A percentile compares a stretch with the other conserved stretches of the same genome.
Conservation (phyloP, 2,888 invertebrate species). For the Cepaea hortensis region DNA sequence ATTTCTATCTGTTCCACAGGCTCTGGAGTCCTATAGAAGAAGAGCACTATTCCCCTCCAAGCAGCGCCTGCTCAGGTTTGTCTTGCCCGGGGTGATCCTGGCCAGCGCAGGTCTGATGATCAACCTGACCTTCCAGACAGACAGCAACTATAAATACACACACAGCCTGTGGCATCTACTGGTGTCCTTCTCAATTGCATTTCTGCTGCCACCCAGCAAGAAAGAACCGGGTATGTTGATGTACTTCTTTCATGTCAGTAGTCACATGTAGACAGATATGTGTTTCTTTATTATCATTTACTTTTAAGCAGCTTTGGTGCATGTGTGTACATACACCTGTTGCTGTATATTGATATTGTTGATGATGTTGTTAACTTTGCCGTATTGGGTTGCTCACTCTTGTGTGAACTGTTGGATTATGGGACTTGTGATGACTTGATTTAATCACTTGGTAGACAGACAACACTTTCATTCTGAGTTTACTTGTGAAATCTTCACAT, state of each 20-base stretch:
- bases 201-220: slow-evolving; percentile 42
- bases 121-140: slow-evolving; percentile 88
- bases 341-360: too few relatives aligned
- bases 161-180: slow-evolving; percentile 87
- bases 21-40: slow-evolving; percentile 80
- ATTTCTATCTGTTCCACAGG: slow-evolving; percentile 59
- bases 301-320: too few relatives aligned
- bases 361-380: too few relatives aligned
- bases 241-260: background rate
- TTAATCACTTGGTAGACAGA: too few relatives aligned
- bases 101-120: slow-evolving; percentile 85
- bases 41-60: slow-evolving; percentile 81
- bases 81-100: slow-evolving; percentile 82
- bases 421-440: too few relatives aligned
- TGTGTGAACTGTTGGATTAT: too few relatives aligned
- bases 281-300: too few relatives aligned
- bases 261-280: background rate
- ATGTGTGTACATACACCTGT: too few relatives aligned
- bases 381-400: too few relatives aligned
- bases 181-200: slow-evolving; percentile 20
- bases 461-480: too few relatives aligned
- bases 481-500: too few relatives aligned
- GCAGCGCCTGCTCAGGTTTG: slow-evolving; percentile 79
- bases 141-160: slow-evolving; percentile 90
- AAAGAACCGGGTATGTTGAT: slow-evolving; percentile 8